Evolutionary conservation across 2,797 vertebrate species (phyloP).

Genomic region (Xenentodon cancila): DNA sequence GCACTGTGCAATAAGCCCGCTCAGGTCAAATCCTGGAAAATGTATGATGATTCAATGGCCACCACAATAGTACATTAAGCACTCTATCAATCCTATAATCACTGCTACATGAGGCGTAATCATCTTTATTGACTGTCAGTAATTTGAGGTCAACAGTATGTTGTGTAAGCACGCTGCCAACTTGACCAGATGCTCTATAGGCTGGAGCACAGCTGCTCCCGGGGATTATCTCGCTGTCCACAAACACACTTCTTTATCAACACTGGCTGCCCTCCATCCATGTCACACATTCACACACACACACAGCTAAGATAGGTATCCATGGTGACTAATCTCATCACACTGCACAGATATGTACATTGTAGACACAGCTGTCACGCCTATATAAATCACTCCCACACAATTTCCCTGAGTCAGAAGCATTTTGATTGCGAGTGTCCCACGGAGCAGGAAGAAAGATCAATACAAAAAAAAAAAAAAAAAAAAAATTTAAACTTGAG

Average conservation of each 20-base stretch:
- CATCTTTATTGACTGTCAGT: slow-evolving; percentile 64
- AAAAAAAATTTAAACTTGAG: not conserved
- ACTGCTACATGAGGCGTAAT: slow-evolving; percentile 53
- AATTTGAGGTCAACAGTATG: slow-evolving; percentile 61
- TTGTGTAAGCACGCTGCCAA: slow-evolving; percentile 58
- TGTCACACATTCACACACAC: slow-evolving; percentile 39
- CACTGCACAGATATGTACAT: slow-evolving; percentile 40
- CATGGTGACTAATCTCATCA: slow-evolving; percentile 68
- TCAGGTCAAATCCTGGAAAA: slow-evolving; percentile 5
- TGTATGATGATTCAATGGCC: slow-evolving; percentile 18
- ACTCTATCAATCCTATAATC: slow-evolving; percentile 29
- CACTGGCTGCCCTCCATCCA: slow-evolving; percentile 43
- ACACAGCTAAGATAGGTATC: slow-evolving; percentile 58
- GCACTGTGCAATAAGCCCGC: not conserved
- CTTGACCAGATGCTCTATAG: slow-evolving; percentile 71
- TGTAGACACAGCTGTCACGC: slow-evolving; percentile 70
- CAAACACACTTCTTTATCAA: slow-evolving; percentile 42
- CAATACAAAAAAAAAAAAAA: slow-evolving; percentile 38
- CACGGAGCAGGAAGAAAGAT: slow-evolving; percentile 17
- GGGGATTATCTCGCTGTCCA: slow-evolving; percentile 59
- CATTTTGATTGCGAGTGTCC: slow-evolving; percentile 23
- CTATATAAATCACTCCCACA: slow-evolving; percentile 68
- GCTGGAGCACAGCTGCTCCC: slow-evolving; percentile 65
- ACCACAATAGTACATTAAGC: slow-evolving; percentile 17
- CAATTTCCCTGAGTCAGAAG: slow-evolving; percentile 70